A percentile compares a stretch with the other conserved stretches of the same genome.
phyloP scores from a whole-genome alignment of 2,113 vertebrate genomes.

The Campylomormyrus tamandua region DNA sequence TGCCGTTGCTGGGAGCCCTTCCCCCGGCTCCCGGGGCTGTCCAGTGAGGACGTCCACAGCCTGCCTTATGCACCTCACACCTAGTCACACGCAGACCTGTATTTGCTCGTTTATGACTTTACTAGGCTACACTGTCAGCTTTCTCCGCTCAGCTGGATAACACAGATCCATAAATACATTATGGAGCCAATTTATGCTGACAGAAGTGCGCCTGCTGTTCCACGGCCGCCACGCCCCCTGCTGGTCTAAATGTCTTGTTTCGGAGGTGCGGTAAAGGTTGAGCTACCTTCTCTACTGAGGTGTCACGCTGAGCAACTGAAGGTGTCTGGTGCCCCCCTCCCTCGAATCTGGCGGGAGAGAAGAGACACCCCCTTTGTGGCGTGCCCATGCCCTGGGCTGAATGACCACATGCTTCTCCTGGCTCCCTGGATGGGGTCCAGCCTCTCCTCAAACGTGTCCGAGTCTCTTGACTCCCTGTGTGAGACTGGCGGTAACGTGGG shows the following conservation, averaged over 20 bases:
- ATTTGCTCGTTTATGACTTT: background rate
- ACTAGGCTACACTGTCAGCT: background rate
- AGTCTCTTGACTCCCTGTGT: conserved; percentile 30
- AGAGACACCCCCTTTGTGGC: background rate
- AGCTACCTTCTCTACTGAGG: background rate
- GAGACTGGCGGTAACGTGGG: conserved; percentile 31
- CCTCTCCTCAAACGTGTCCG: conserved; percentile 14
- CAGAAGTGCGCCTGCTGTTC: background rate
- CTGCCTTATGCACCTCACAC: background rate
- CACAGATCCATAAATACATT: background rate
- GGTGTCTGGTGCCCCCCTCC: background rate
- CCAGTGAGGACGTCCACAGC: background rate
- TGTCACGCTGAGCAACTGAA: background rate
- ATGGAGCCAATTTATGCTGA: background rate
- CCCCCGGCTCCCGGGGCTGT: background rate
- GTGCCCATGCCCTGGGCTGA: background rate
- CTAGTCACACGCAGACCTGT: background rate
- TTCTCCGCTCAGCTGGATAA: background rate
- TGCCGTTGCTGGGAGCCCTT: background rate
- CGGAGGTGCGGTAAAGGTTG: background rate
- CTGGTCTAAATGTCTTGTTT: background rate
- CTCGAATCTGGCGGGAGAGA: background rate
- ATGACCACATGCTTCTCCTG: background rate
- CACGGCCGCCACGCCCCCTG: background rate
- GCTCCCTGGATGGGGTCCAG: background rate